Evolutionary conservation across 2,888 invertebrate genomes (phyloP), one percentile per base, ranked within the genome.

Genomic region (Dastarcus helophoroides): DNA sequence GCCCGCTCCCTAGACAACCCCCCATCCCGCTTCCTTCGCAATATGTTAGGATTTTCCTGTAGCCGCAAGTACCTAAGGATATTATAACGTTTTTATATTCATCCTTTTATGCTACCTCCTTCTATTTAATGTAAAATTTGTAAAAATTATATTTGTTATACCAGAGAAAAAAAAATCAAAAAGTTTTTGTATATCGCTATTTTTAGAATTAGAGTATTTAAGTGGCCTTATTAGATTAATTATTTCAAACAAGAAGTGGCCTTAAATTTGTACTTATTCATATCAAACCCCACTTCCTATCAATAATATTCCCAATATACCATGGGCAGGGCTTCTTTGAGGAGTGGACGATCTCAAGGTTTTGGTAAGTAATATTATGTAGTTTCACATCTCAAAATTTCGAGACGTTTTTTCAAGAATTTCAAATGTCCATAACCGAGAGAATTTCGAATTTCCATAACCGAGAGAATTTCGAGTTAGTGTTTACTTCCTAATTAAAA

Each of bases 1-100:
- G 57, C 60, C 59, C 56, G 62, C 62, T 57, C 60, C 59, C 61
- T 57, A 54, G 60, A 58, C 55, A 58, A 52, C 62, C 64, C 54
- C 58, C 21, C 7, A 5, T 3, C 22, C 14, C n/a, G n/a, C 8
- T n/a, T 25, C 8, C 11, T 9, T 15, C 6, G 21, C 15, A n/a
- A n/a, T n/a, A n/a, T n/a, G n/a, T n/a, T n/a, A 23, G 11, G 24
- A 23, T 23, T 23, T n/a, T 9, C 9, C 21, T n/a, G n/a, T n/a
- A n/a, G n/a, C n/a, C 6, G 19, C 19, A 7, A 17, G 6, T 17
- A 17, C 6, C 6, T 7, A 17, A 17, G n/a, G 19, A 7, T 17
- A 7, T 17, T 17, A 17, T n/a, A 17, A 6, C 19, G 19, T 7
- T 17, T 17, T 17, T 17, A 31, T n/a, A n/a, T n/a, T n/a, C n/a